Evolutionary conservation across 2,113 vertebrate genomes (phyloP).

Genomic region (Nothobranchius kuhntae): DNA sequence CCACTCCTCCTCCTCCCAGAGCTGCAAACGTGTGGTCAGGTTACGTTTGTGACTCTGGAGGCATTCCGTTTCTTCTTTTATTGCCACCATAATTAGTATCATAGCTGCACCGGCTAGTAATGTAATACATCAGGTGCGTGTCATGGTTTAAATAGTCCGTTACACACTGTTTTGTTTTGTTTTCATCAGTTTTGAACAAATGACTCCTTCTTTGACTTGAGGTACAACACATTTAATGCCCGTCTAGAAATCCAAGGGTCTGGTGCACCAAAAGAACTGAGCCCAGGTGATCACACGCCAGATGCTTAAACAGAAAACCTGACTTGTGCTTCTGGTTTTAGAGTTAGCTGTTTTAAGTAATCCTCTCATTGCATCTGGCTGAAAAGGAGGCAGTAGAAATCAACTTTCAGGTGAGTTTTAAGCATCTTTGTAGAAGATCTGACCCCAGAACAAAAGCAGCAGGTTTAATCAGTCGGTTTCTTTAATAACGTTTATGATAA

Average conservation of each 20-base stretch:
- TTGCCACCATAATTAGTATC: conserved; percentile 45
- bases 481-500: too few relatives aligned
- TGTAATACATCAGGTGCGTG: conserved; percentile 33
- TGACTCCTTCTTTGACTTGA: conserved; percentile 15
- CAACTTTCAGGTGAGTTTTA: too few relatives aligned
- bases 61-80: conserved; percentile 11
- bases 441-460: too few relatives aligned
- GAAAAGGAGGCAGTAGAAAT: not conserved
- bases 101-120: conserved; percentile 51
- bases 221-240: conserved; percentile 43
- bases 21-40: conserved; percentile 12
- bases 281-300: not conserved
- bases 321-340: not conserved
- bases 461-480: too few relatives aligned
- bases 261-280: conserved; percentile 13
- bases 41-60: conserved; percentile 27
- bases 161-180: not conserved
- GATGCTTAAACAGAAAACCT: not conserved
- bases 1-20: too few relatives aligned
- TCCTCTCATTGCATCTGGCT: not conserved
- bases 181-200: not conserved
- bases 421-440: too few relatives aligned
- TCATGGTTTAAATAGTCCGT: conserved; percentile 40
- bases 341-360: not conserved
- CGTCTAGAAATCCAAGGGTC: conserved; percentile 10